phyloP scores from a whole-genome alignment of 1,140 invertebrate genomes.

The Bombus polaris region DNA sequence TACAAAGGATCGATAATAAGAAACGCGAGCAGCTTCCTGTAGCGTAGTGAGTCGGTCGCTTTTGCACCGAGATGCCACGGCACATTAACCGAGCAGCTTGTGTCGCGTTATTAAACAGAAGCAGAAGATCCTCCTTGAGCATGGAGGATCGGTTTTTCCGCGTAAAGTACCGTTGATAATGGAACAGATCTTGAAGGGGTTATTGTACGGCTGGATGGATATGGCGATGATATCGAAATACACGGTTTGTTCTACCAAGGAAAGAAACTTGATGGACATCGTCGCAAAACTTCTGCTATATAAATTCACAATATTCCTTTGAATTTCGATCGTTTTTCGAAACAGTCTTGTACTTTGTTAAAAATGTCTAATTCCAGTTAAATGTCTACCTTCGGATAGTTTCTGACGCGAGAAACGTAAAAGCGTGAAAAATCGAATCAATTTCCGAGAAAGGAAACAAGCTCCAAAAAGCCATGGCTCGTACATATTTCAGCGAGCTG shows the following conservation, averaged over 20 bases:
- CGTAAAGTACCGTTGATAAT: slow-evolving; percentile 32
- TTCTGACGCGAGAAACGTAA: neutral
- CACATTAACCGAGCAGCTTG: slow-evolving; percentile 28
- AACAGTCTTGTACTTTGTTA: neutral
- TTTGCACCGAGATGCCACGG: slow-evolving; percentile 30
- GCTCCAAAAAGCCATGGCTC: slow-evolving; percentile 3
- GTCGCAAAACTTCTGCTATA: neutral
- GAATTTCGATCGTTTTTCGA: neutral
- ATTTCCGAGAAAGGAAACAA: slow-evolving; percentile 5
- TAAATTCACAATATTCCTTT: neutral
- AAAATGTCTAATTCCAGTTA: neutral
- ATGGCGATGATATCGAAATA: slow-evolving; percentile 3
- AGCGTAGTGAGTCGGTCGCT: slow-evolving; percentile 10
- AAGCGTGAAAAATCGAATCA: neutral
- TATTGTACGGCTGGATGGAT: slow-evolving; percentile 1
- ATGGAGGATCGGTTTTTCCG: slow-evolving; percentile 22
- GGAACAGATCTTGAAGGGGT: neutral
- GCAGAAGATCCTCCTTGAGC: slow-evolving; percentile 2
- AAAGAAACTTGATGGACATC: neutral
- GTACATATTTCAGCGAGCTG: slow-evolving; percentile 26
- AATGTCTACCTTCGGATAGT: neutral
- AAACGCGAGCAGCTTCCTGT: slow-evolving; percentile 34
- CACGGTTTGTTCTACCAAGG: neutral
- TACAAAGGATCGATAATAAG: slow-evolving; percentile 43
- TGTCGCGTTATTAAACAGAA: slow-evolving; percentile 29